Base-by-base conservation (phyloP, 2,797 vertebrate species). In the Falco biarmicus region DNA sequence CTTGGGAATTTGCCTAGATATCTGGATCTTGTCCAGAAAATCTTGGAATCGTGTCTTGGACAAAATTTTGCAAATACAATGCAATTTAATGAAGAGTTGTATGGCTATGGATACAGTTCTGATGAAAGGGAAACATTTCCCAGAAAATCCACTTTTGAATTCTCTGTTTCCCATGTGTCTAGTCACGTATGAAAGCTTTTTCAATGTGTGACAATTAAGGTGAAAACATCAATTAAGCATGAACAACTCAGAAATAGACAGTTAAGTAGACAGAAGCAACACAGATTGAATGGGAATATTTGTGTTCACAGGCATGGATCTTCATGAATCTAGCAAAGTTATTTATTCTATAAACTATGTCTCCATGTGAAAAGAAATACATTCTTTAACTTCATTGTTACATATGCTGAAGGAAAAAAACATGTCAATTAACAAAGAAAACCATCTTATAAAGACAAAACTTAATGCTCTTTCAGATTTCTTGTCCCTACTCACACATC, bases 141-240 rank as follows among this genome's bases (percentile, higher is more conserved):
- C 4, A 59, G 4, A 1, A 51, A 68, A 47, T 31, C 1, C 4
- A 28, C 26, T 28, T 15, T n/a, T 61, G 45, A 87, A 54, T 69
- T 79, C 16, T 34, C 12, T 41, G 2, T n/a, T 95, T 83, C 13
- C 61, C 5, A 19, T 41, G 6, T 61, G 8, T 31, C 25, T 73
- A 10, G 1, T 84, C 48, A 51, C 37, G 6, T 8, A 70, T 9
- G 15, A 78, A 59, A 80, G 7, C 13, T 82, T 78, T 79, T 45
- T 6, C 9, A 60, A 2, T 1, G 2, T n/a, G 5, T 31, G 11
- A 39, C 16, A 47, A 43, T 1, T 41, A 25, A 41, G 11, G 48
- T 65, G 25, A 84, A 92, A 92, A 69, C 60, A n/a, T 25, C 47
- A 45, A n/a, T 8, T 56, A 69, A 34, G 6, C 2, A 8, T 31